Evolutionary conservation across 2,113 vertebrate genomes (phyloP), one percentile per base, ranked within the genome.

Genomic region (Megatriorchis doriae): DNA sequence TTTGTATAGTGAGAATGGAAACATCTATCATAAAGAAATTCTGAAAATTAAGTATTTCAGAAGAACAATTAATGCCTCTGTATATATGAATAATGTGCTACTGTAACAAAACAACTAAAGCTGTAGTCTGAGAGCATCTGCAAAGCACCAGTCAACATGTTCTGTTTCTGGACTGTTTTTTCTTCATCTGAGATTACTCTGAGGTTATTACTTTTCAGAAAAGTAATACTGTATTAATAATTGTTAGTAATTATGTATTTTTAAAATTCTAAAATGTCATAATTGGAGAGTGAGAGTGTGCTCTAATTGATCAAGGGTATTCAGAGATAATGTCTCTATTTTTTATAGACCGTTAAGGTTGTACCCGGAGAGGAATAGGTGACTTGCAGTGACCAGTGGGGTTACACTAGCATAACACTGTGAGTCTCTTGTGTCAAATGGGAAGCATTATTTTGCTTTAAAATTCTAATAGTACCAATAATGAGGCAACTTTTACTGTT

Each of bases 261-360:
- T 71, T 13, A 6, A 7, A 48, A 31, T 40, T 25, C 5, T 20
- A 9, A 53, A 55, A 32, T 59, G 34, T 17, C 3, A 2, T 43
- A 3, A 32, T 65, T 56, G 8, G 59, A 11, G 47, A 19, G 2
- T 0, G 13, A 20, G 31, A 16, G 18, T 6, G 5, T 0, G 1
- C 62, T 70, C 1, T 29, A 4, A 9, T 9, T 81, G 52, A 52
- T 68, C 4, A 13, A 68, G 16, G 10, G 7, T 48, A 12, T 74
- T 78, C 18, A 32, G 43, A 59, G 45, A 13, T 27, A 18, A 23
- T 1, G 2, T 22, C 32, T 31, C 13, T 52, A 0, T 40, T 25
- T 12, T 56, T 47, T 20, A 1, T 23, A 16, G 36, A 0, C 47
- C 29, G 36, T 31, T 23, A 1, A 3, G 29, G 2, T 27, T 42